Base-by-base conservation (phyloP, 2,797 vertebrate genomes). In the Danio choprae region DNA sequence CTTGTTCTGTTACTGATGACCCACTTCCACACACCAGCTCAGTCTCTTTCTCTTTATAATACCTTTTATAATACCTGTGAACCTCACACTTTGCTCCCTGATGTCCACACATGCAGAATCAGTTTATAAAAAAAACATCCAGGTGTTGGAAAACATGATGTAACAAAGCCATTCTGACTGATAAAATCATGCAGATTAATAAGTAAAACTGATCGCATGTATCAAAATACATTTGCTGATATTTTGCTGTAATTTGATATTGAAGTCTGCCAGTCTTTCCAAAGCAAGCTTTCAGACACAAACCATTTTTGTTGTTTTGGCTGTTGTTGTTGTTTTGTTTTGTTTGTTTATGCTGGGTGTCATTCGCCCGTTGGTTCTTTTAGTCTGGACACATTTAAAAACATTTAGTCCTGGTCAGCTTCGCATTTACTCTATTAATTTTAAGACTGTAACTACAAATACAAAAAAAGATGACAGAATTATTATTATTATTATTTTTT, bases 1-100 rank as follows among this genome's bases (percentile, higher is more conserved):
- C 84, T 82, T 85, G 80, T 72, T 85, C 72, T 63, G 56, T 69
- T 46, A 79, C 77, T 81, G 69, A 82, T 84, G 80, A 85, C 84
- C 81, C 71, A 81, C 59, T 84, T 84, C 56, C 72, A 63, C 59
- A 56, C 68, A 77, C 59, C 22, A 36, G 13, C 20, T 44, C 29
- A 44, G 8, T 44, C 50, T 48, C 43, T 44, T 10, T 16, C 20
- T 68, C 48, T 69, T 48, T n/a, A n/a, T n/a, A n/a, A n/a, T n/a
- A n/a, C n/a, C n/a, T n/a, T 29, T 6, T 41, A 36, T 53, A 40
- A 60, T 60, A 55, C 29, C 29, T 16, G 40, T 58, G 60, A 77
- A 59, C 44, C 63, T 59, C 71, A 44, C 63, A 68, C 72, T 48
- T 22, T 51, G 16, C 55, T 76, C 73, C 55, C 73, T 60, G 44